phyloP scores from a whole-genome alignment of 1,140 invertebrate species.

The Lepidotrigona ventralis region DNA sequence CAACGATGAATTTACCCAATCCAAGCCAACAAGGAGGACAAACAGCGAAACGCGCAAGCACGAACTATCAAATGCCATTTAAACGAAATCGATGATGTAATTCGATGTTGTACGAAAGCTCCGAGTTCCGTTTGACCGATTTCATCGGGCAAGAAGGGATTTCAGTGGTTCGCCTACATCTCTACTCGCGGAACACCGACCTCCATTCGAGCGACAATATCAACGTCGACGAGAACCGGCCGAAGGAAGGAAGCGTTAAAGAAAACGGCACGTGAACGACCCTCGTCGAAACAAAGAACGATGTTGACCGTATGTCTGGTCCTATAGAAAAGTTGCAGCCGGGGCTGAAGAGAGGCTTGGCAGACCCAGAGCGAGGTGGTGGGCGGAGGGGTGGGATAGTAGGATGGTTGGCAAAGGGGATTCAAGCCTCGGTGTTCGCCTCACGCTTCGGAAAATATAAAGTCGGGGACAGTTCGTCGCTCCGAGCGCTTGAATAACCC shows the following conservation, averaged over 20 bases:
- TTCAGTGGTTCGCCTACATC: constrained; percentile 2
- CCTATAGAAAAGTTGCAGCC: constrained; percentile 62
- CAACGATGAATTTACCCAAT: not conserved
- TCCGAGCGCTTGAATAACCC: constrained; percentile 17
- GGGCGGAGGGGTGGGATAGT: too few relatives aligned
- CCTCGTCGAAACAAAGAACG: constrained; percentile 66
- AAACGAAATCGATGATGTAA: not conserved
- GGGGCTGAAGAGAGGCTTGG: constrained; percentile 1
- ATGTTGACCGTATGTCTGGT: constrained; percentile 70
- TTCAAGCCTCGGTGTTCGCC: constrained; percentile 16
- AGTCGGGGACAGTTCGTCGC: not conserved
- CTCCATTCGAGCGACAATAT: constrained; percentile 17
- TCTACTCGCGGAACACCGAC: constrained; percentile 9
- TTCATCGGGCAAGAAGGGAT: not conserved
- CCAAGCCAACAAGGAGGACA: not conserved
- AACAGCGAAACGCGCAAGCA: not conserved
- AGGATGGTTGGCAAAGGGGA: constrained; percentile 30
- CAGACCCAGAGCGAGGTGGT: not conserved
- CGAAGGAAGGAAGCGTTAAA: constrained; percentile 30
- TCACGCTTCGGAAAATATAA: constrained; percentile 35
- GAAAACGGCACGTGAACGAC: constrained; percentile 30
- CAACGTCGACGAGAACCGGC: constrained; percentile 1
- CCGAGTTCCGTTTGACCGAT: not conserved
- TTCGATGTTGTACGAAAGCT: not conserved
- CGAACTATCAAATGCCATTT: not conserved